These are phyloP conservation scores for Hippolais icterina DNA, from an alignment of 2,113 vertebrate species.

Conservation along the genomic window DNA sequence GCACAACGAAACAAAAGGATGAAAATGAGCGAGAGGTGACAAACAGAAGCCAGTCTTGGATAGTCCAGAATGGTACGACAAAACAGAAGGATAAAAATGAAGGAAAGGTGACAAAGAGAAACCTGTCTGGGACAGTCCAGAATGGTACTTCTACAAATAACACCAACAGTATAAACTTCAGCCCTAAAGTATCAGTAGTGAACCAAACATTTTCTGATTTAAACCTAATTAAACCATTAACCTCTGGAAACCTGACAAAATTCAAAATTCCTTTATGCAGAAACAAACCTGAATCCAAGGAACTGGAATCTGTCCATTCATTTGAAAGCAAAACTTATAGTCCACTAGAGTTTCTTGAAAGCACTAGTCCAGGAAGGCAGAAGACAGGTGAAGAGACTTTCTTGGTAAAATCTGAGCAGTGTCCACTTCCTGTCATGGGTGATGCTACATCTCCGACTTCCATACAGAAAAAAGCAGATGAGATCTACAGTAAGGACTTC, in stretches of 20 bases:
- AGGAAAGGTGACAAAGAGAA: slow-evolving; percentile 24
- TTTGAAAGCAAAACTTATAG: slow-evolving; percentile 48
- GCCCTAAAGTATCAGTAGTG: not conserved
- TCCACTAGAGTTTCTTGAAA: slow-evolving; percentile 52
- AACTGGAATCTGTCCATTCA: not conserved
- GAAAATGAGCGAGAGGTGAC: too few relatives aligned
- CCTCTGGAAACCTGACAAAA: slow-evolving; percentile 51
- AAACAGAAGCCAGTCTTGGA: not conserved
- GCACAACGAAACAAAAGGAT: not conserved
- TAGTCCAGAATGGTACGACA: not conserved
- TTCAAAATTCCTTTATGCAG: slow-evolving; percentile 75
- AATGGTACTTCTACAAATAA: not conserved
- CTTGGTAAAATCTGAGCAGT: not conserved
- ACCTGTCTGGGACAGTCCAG: not conserved
- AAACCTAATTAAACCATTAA: slow-evolving; percentile 35
- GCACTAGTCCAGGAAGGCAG: not conserved
- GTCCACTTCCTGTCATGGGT: not conserved
- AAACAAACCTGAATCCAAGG: slow-evolving; percentile 49
- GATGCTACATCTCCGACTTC: not conserved
- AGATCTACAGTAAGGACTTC: not conserved
- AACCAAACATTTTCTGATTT: slow-evolving; percentile 42
- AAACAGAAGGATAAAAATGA: not conserved
- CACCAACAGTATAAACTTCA: not conserved
- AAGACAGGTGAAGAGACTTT: slow-evolving; percentile 1
- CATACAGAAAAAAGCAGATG: not conserved